A percentile compares a stretch with the other conserved stretches of the same genome.
These are phyloP conservation scores for Clinocottus analis DNA, from an alignment of 2,113 vertebrate genomes.

Conservation along the genomic window DNA sequence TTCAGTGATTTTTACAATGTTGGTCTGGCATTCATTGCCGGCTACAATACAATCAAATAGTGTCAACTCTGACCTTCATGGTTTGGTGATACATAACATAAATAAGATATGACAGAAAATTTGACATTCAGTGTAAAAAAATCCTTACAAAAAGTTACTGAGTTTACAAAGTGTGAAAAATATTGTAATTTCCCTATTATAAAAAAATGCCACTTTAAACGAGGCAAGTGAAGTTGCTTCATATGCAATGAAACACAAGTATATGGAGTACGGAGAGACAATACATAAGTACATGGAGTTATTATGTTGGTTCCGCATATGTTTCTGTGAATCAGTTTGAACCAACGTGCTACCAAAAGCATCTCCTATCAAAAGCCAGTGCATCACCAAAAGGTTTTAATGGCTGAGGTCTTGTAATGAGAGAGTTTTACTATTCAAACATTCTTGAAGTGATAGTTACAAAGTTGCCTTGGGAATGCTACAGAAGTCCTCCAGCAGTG, in stretches of 20 bases:
- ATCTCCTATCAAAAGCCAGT: slow-evolving; percentile 26
- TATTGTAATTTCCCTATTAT: slow-evolving; percentile 77
- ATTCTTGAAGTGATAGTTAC: slow-evolving; percentile 34
- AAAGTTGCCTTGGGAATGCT: slow-evolving; percentile 45
- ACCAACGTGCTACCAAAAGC: slow-evolving; percentile 59
- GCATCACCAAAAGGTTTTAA: slow-evolving; percentile 40
- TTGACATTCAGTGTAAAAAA: slow-evolving; percentile 72
- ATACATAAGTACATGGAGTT: slow-evolving; percentile 30
- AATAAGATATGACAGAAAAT: slow-evolving; percentile 71
- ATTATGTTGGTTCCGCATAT: slow-evolving; percentile 31
- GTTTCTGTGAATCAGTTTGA: slow-evolving; percentile 25
- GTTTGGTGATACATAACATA: slow-evolving; percentile 51
- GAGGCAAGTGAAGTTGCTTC: slow-evolving; percentile 91
- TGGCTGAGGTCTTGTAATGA: slow-evolving; percentile 38
- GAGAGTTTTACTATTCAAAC: slow-evolving; percentile 15
- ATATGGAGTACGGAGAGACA: slow-evolving; percentile 24
- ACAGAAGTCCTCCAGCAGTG: slow-evolving; percentile 48
- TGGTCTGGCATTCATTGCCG: slow-evolving; percentile 1
- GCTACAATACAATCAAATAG: slow-evolving; percentile 62
- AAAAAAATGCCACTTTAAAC: slow-evolving; percentile 92
- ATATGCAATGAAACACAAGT: slow-evolving; percentile 69
- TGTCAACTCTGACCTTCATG: slow-evolving; percentile 42
- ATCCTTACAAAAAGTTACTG: slow-evolving; percentile 87
- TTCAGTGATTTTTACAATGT: background rate
- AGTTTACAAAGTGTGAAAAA: slow-evolving; percentile 93